Conservation (phyloP, 2,797 vertebrate genomes). For the Aphelocoma californica region DNA sequence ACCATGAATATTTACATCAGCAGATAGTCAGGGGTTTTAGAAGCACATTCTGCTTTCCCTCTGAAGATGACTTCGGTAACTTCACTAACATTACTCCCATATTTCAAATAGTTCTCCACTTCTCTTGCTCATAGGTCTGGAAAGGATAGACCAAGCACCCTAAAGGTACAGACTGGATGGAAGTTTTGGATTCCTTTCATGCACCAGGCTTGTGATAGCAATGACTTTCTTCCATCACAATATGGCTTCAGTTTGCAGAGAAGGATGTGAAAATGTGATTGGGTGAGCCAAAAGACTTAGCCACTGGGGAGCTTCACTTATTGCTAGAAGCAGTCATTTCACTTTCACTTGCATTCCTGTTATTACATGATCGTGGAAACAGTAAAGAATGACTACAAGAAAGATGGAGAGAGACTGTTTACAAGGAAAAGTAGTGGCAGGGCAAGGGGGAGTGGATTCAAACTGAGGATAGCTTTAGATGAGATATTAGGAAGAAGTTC, state of each 20-base stretch:
- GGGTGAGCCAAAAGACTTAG: not conserved
- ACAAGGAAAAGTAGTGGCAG: no score
- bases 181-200: not conserved
- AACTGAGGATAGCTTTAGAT: not conserved
- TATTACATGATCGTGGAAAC: accelerated
- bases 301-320: not conserved
- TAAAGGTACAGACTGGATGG: not conserved
- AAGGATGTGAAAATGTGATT: not conserved
- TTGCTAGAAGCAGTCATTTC: not conserved
- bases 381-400: not conserved
- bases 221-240: not conserved
- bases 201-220: not conserved
- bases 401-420: not conserved
- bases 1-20: not conserved
- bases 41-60: not conserved
- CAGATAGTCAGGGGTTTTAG: not conserved
- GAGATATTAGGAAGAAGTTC: not conserved
- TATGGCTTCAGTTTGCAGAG: not conserved
- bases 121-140: not conserved
- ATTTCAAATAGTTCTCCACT: not conserved
- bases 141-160: not conserved
- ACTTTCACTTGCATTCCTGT: not conserved
- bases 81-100: not conserved
- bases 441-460: not conserved
- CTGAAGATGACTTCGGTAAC: not conserved